Percentiles rank a stretch among this genome's conserved stretches.
These are phyloP conservation scores for Dryobates pubescens DNA, from an alignment of 2,797 vertebrate genomes.

Conservation along the genomic window DNA sequence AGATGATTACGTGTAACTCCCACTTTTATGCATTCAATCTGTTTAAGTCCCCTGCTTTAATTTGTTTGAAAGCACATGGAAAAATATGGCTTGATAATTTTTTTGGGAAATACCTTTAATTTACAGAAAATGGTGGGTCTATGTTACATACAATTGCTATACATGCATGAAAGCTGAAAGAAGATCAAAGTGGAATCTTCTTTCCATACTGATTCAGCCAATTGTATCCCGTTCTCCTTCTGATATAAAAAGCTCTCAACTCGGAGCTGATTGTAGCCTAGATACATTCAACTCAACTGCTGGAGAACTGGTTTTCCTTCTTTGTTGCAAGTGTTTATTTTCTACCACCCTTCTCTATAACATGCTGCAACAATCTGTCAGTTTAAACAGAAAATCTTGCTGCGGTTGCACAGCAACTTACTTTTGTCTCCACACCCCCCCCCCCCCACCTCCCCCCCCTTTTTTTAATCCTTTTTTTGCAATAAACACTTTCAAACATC, in stretches of 20 bases:
- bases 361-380: slow-evolving; percentile 57
- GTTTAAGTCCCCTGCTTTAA: slow-evolving; percentile 69
- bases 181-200: slow-evolving; percentile 48
- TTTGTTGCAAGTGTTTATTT: slow-evolving; percentile 72
- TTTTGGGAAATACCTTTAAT: slow-evolving; percentile 40
- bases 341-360: slow-evolving; percentile 57
- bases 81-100: slow-evolving; percentile 66
- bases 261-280: slow-evolving; percentile 48
- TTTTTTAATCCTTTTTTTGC: background rate
- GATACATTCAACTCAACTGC: slow-evolving; percentile 42
- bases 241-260: slow-evolving; percentile 32
- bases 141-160: slow-evolving; percentile 62
- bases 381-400: slow-evolving; percentile 72
- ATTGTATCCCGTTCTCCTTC: slow-evolving; percentile 11
- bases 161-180: slow-evolving; percentile 32
- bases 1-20: slow-evolving; percentile 74
- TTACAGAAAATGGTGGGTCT: slow-evolving; percentile 61
- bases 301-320: slow-evolving; percentile 56
- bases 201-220: slow-evolving; percentile 31
- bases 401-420: slow-evolving; percentile 62
- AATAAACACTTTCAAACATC: slow-evolving; percentile 59
- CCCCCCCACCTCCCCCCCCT: background rate
- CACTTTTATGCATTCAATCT: slow-evolving; percentile 75
- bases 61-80: slow-evolving; percentile 72
- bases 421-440: background rate